A percentile compares a stretch with the other conserved stretches of the same genome.
phyloP scores from a whole-genome alignment of 2,888 invertebrate genomes.

The Corythucha ciliata region DNA sequence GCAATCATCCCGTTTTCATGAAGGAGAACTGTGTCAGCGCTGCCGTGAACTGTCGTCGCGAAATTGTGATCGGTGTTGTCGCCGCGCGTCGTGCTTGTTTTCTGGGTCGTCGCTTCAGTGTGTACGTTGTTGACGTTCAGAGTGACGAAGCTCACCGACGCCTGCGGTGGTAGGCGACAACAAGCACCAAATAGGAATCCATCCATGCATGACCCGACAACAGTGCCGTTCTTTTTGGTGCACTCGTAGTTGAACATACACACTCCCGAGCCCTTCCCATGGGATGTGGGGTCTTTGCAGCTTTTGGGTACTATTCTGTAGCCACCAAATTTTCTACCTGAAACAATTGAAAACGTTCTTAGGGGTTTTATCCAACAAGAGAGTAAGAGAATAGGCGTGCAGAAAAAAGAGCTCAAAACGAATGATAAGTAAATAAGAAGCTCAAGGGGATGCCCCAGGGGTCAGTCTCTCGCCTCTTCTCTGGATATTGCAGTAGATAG shows the following conservation, averaged over 20 bases:
- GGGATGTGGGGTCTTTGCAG: slow-evolving; percentile 61
- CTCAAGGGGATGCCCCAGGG: no score
- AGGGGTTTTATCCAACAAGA: no score
- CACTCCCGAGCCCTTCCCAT: slow-evolving; percentile 47
- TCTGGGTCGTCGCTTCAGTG: slow-evolving; percentile 25
- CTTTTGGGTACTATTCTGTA: slow-evolving; percentile 75
- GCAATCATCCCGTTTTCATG: slow-evolving; percentile 43
- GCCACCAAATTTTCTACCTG: slow-evolving; percentile 67
- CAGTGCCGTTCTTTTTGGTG: slow-evolving; percentile 63
- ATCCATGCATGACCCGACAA: slow-evolving; percentile 85
- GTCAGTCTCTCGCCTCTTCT: no score
- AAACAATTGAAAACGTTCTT: slow-evolving; percentile 43
- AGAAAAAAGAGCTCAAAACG: no score
- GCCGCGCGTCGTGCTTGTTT: slow-evolving; percentile 19
- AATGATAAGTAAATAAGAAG: no score
- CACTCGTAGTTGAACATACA: slow-evolving; percentile 95
- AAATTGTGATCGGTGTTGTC: slow-evolving; percentile 10
- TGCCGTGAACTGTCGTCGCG: slow-evolving; percentile 32
- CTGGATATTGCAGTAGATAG: no score
- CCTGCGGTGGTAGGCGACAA: slow-evolving; percentile 56
- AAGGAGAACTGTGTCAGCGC: slow-evolving; percentile 43
- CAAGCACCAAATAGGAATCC: slow-evolving; percentile 88
- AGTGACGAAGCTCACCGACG: slow-evolving; percentile 28
- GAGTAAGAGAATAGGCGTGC: no score
- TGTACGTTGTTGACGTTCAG: slow-evolving; percentile 23